Evolutionary conservation across 2,797 vertebrate genomes (phyloP).

Genomic region (Melanotaenia parkinsoni): DNA sequence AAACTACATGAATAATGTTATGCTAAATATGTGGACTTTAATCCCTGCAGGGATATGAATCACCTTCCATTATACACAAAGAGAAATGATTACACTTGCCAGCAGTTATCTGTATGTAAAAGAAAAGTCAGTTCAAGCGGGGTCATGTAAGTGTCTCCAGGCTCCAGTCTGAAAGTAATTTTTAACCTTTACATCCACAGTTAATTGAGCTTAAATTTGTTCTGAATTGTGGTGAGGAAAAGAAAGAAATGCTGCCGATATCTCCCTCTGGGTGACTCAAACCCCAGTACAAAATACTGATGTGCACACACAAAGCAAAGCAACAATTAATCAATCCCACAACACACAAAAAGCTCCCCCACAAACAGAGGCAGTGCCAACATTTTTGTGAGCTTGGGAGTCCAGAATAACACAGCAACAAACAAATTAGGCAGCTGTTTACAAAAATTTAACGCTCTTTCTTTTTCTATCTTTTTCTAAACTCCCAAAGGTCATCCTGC

Average conservation of each 20-base stretch:
- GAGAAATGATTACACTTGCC: constrained; percentile 22
- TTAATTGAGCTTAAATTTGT: constrained; percentile 65
- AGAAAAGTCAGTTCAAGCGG: constrained; percentile 55
- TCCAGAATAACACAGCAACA: constrained; percentile 8
- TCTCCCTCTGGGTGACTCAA: constrained; percentile 39
- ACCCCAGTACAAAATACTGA: constrained; percentile 33
- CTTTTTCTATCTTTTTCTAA: constrained; percentile 11
- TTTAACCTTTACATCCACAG: constrained; percentile 56
- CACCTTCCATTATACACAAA: constrained; percentile 29
- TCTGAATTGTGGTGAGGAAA: constrained; percentile 48
- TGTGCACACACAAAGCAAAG: constrained; percentile 29
- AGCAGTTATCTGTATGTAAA: constrained; percentile 28
- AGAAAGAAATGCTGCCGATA: constrained; percentile 51
- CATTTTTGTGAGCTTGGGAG: constrained; percentile 10
- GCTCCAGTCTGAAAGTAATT: constrained; percentile 50
- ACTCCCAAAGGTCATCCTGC: background rate
- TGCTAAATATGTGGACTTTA: background rate
- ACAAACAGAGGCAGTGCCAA: constrained; percentile 26
- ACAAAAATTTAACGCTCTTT: constrained; percentile 13
- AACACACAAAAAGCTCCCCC: background rate
- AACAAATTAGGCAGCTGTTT: constrained; percentile 54
- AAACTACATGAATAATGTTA: constrained; percentile 16
- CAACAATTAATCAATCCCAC: constrained; percentile 52
- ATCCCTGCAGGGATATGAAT: background rate
- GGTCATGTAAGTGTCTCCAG: constrained; percentile 44